Base-by-base conservation (phyloP, 2,888 invertebrate species). In the Opisthograptis luteolata region DNA sequence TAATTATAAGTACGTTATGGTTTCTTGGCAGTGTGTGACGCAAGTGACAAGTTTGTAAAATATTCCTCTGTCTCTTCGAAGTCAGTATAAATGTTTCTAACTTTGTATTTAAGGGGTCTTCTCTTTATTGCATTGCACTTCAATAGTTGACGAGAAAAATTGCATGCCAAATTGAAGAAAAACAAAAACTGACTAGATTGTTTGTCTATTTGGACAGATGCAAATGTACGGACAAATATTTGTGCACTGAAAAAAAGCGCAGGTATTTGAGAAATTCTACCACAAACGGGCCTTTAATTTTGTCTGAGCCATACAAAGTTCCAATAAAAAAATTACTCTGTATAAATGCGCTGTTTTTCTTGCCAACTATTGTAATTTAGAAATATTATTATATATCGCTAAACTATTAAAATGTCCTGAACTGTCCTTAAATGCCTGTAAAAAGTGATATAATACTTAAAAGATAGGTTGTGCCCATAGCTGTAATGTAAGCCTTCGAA, bases 391-490 rank as follows among this genome's bases (percentile, higher is more conserved):
- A n/a, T n/a, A n/a, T n/a, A n/a, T n/a, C n/a, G 57, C 62, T 66
- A 50, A 31, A 50, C n/a, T 25, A 27, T 10, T 36, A 14, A 14
- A 35, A 14, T 22, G 14, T 22, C 31, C 30, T 22, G 12, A 36
- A 22, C 14, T 30, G 14, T 34, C 22, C 15, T 24, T n/a, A 36
- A 40, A 35, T 15, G 45, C 49, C 36, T 59, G 44, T 61, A 14
- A 27, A 14, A 27, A 28, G 58, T 62, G 55, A 48, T 60, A 66
- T 56, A 64, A 64, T 58, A 68, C 60, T 68, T 69, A 68, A 64
- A n/a, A 54, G 44, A 63, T 75, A 71, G 72, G 72, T 72, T 76
- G 76, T 75, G 72, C 70, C 70, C 57, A 60, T 70, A 71, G 54
- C 37, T 69, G 27, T 67, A 73, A 58, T 55, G 9, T 60, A 55